Base-by-base conservation (phyloP, 2,113 vertebrate species). In the Alouatta palliata region DNA sequence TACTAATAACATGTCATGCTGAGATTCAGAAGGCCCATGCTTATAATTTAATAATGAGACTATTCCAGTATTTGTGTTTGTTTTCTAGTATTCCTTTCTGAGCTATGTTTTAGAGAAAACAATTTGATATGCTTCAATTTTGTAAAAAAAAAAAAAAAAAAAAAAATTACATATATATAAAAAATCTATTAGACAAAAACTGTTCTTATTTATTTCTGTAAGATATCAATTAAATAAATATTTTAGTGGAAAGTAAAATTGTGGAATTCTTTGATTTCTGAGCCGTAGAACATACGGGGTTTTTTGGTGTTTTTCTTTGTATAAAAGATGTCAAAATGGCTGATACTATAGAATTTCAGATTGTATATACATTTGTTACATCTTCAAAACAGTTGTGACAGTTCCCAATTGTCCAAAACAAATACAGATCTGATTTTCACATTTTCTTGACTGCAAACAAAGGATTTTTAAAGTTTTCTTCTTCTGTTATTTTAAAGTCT, bases 1-100 rank as follows among this genome's bases (percentile, higher is more conserved):
- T 70, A 87, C 73, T 45, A 20, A 70, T 64, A 25, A 80, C 61
- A 2, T 52, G 49, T 40, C 40, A 35, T 40, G 30, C 76, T 88
- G 68, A 83, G 25, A 61, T 56, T 98, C 97, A 97, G 97, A 98
- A 98, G 98, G 98, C 98, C 98, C 79, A 61, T 98, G 95, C 95
- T 97, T 96, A 10, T 85, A 84, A 97, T 82, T 95, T 94, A 96
- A 91, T 94, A 97, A 58, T 87, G 37, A 92, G 45, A 83, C 58
- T 84, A n/a, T 54, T 84, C 87, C 90, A 82, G 79, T 58, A 52
- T 94, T 95, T 91, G 23, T 94, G 45, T 96, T 91, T 77, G 25
- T 86, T 93, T 95, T 25, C 17, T 95, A 77, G n/a, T 89, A 91
- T 97, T 94, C 56, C 37, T 92, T 97, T 87, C 97, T 97, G 95